Percentiles rank a stretch among this genome's conserved stretches.
These are phyloP conservation scores for Chymomyza costata DNA, from an alignment of 1,140 invertebrate genomes.

Conservation along the genomic window DNA sequence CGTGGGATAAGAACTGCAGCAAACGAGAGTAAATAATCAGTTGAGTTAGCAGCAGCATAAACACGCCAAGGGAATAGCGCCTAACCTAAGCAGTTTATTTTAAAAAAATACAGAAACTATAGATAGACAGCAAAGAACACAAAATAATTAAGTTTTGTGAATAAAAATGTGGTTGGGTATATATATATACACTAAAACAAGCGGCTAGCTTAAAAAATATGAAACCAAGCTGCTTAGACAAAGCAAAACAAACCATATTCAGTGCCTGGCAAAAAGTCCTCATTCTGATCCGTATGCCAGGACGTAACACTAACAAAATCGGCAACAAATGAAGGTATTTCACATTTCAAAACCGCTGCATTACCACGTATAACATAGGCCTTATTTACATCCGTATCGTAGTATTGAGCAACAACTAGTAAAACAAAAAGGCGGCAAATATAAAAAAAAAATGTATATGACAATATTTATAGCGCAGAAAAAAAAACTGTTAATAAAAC, in stretches of 20 bases:
- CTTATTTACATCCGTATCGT: slow-evolving; percentile 93
- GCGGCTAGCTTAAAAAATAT: too few species aligned
- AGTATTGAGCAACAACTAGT: slow-evolving; percentile 90
- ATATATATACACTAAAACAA: too few species aligned
- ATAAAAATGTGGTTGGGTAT: too few species aligned
- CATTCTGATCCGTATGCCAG: slow-evolving; percentile 89
- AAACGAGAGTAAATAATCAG: slow-evolving; percentile 47
- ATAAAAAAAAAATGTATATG: slow-evolving; percentile 15
- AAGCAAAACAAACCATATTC: slow-evolving; percentile 79
- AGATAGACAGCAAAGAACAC: too few species aligned
- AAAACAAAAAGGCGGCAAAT: slow-evolving; percentile 34
- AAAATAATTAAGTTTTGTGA: too few species aligned
- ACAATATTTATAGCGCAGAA: too few species aligned
- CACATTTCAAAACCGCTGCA: slow-evolving; percentile 94
- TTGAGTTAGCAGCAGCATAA: slow-evolving; percentile 49
- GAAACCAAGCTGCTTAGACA: slow-evolving; percentile 21
- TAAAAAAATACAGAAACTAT: slow-evolving; percentile 11
- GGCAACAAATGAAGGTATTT: slow-evolving; percentile 93
- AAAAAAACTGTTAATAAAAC: too few species aligned
- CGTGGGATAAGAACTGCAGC: too few species aligned
- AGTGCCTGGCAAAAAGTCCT: slow-evolving; percentile 79
- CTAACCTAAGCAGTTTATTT: slow-evolving; percentile 39
- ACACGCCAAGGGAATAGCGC: slow-evolving; percentile 49
- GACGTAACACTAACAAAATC: slow-evolving; percentile 91
- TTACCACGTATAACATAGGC: slow-evolving; percentile 95